Base-by-base conservation (phyloP, 2,888 invertebrate genomes). In the Eilema depressum region DNA sequence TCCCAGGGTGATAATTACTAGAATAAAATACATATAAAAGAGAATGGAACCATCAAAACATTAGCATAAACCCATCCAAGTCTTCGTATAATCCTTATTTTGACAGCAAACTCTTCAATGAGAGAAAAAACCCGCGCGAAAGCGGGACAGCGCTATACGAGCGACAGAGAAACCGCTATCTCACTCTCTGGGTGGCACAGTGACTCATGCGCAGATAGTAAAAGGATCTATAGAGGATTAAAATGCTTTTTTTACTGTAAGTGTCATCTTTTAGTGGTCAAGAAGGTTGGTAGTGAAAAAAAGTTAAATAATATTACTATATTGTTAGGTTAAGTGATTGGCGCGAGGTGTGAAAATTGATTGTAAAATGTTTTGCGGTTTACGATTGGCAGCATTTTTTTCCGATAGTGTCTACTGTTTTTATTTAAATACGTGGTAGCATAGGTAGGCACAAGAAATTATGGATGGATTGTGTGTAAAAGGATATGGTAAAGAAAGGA, bases 41-140 rank as follows among this genome's bases (percentile, higher is more conserved):
- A 63, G 7, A 60, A 14, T 63, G 26, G 11, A 59, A 59, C 26
- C 53, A 28, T 68, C 68, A 68, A 63, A 28, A 64, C 30, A 59
- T 30, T 5, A 70, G 90, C 92, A 94, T 94, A 88, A 91, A 53
- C 17, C 86, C 82, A 78, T 93, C 90, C 94, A 91, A 91, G 91
- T 86, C 85, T 91, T 94, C 91, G 93, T 93, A 94, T 94, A 94
- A 95, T 94, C 93, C 93, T 95, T 95, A 95, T 95, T 95, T 95
- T 95, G 95, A 95, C 95, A 95, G 93, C 92, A 89, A 91, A 92
- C 92, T 92, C 89, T 91, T 93, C 92, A 94, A 93, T 93, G 92
- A 89, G 86, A 89, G 30, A 89, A 93, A 93, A 92, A 90, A 84
- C 79, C 11, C 71, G 63, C 70, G 82, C 30, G 68, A 57, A 83